A percentile compares a stretch with the other conserved stretches of the same genome.
Conservation (phyloP, 2,797 vertebrate species). For the Artibeus jamaicensis region DNA sequence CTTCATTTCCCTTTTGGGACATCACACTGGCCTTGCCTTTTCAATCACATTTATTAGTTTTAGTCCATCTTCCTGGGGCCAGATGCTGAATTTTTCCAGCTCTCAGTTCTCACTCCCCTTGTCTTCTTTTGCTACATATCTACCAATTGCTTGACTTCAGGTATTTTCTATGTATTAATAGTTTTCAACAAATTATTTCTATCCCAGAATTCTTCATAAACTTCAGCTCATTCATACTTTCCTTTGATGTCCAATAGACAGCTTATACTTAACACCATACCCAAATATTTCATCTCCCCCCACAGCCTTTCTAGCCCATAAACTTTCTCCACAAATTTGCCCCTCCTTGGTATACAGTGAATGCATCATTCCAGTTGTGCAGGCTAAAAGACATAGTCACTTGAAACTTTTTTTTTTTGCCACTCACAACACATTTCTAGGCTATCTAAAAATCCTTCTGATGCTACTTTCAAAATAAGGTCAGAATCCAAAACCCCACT, state of each 20-base stretch:
- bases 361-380: not conserved
- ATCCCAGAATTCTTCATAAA: not conserved
- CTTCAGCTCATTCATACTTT: not conserved
- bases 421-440: rapidly evolving
- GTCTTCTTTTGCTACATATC: not conserved
- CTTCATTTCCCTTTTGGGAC: not conserved
- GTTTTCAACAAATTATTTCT: not conserved
- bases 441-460: not conserved
- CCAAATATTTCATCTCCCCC: not conserved
- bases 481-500: not conserved
- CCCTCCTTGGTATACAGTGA: not conserved
- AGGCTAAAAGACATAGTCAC: not conserved
- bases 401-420: too few relatives aligned
- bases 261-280: not conserved
- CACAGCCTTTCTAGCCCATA: not conserved
- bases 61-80: not conserved
- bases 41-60: not conserved
- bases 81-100: not conserved
- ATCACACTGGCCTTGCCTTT: not conserved
- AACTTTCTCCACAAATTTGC: not conserved
- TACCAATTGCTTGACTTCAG: not conserved
- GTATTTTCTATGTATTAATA: not conserved
- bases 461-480: not conserved
- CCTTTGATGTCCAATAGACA: not conserved
- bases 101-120: not conserved